These are phyloP conservation scores for Molanna angustata DNA, from an alignment of 2,888 invertebrate species.

Conservation along the genomic window DNA sequence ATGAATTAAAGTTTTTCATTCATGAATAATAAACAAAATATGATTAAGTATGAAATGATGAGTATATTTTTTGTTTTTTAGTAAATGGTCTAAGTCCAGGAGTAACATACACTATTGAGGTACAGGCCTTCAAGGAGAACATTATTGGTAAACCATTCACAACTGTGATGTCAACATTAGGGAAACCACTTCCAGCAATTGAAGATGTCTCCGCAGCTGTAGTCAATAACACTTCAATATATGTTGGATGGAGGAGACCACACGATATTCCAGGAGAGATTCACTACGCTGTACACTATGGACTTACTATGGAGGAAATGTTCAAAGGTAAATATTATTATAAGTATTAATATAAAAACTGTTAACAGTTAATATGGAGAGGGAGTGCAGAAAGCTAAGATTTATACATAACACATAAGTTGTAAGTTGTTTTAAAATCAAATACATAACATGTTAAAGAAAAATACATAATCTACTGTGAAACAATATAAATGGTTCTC, in stretches of 20 bases:
- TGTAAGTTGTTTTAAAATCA: no score
- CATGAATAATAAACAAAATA: no score
- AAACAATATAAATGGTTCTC: no score
- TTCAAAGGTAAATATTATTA: constrained; percentile 57
- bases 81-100: constrained; percentile 57
- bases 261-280: constrained; percentile 40
- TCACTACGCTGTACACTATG: constrained; percentile 73
- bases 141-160: constrained; percentile 55
- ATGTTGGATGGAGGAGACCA: constrained; percentile 59
- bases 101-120: constrained; percentile 52
- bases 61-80: constrained; percentile 37
- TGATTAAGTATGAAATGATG: no score
- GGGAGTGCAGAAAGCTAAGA: no score
- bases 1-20: no score
- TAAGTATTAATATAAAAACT: no score
- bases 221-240: constrained; percentile 59
- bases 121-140: constrained; percentile 59
- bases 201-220: constrained; percentile 49
- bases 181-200: constrained; percentile 51
- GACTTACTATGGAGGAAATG: constrained; percentile 55
- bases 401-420: no score
- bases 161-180: constrained; percentile 49
- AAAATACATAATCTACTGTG: no score
- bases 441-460: no score
- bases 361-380: no score